Evolutionary conservation across 2,113 vertebrate species (phyloP).

Genomic region (Carassius auratus): DNA sequence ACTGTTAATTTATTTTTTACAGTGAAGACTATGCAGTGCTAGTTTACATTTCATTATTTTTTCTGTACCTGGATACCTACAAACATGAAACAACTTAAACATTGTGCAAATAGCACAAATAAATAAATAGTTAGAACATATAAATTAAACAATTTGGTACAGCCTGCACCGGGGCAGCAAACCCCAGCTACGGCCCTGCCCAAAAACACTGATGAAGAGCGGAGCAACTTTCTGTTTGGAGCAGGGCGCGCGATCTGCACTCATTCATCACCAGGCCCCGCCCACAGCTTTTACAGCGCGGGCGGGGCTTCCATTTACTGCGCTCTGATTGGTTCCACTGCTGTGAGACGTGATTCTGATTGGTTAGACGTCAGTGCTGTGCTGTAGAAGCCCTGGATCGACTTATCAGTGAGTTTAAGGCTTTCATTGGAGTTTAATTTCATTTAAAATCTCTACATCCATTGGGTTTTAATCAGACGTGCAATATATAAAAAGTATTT

Average conservation of each 20-base stretch:
- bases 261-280: background rate
- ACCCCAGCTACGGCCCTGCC: too few relatives aligned
- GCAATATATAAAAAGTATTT: constrained; percentile 21
- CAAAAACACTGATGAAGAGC: background rate
- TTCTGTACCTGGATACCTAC: too few relatives aligned
- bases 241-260: background rate
- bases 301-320: background rate
- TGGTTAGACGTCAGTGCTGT: background rate
- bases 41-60: too few relatives aligned
- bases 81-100: too few relatives aligned
- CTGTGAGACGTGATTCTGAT: background rate
- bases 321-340: constrained; percentile 10
- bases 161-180: too few relatives aligned
- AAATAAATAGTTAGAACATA: too few relatives aligned
- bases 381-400: background rate
- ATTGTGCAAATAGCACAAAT: too few relatives aligned
- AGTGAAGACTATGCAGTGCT: too few relatives aligned
- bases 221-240: background rate
- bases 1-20: too few relatives aligned
- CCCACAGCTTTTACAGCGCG: constrained; percentile 14
- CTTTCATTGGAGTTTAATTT: background rate
- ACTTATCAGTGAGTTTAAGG: background rate
- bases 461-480: background rate
- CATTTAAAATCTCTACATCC: background rate
- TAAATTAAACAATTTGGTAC: too few relatives aligned